A percentile compares a stretch with the other conserved stretches of the same genome.
These are phyloP conservation scores for Stenodera caucasica DNA, from an alignment of 2,888 invertebrate species.

Conservation along the genomic window DNA sequence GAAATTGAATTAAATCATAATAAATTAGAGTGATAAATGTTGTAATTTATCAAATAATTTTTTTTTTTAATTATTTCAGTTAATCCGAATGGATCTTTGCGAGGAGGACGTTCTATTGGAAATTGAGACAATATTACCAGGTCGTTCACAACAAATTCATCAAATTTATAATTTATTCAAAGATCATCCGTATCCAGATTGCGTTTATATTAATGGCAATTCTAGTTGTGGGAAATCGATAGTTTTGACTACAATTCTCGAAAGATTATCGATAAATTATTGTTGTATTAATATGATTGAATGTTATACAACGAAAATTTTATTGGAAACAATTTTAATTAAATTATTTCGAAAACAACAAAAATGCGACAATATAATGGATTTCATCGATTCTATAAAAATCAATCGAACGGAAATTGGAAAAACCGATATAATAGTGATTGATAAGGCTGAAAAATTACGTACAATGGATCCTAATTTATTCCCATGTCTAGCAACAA, in stretches of 20 bases:
- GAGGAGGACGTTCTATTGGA: conserved; percentile 29
- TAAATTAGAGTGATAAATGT: not conserved
- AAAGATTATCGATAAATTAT: conserved; percentile 61
- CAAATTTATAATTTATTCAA: conserved; percentile 50
- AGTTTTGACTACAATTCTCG: conserved; percentile 65
- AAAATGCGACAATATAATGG: conserved; percentile 72
- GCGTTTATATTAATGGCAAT: conserved; percentile 80
- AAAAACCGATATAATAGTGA: conserved; percentile 64
- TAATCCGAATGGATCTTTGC: conserved; percentile 27
- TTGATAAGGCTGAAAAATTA: conserved; percentile 82
- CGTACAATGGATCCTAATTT: conserved; percentile 74
- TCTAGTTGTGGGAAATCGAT: conserved; percentile 83
- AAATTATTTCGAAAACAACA: conserved; percentile 56
- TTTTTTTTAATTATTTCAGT: conserved; percentile 16
- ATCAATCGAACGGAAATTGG: conserved; percentile 31
- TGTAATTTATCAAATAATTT: not conserved
- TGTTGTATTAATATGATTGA: conserved; percentile 79
- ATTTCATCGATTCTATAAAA: conserved; percentile 59
- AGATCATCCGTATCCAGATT: conserved; percentile 67
- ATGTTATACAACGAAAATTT: conserved; percentile 73
- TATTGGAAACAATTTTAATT: conserved; percentile 75
- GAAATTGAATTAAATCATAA: not conserved
- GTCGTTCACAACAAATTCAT: conserved; percentile 49
- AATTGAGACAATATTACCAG: conserved; percentile 42
- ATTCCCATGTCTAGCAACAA: conserved; percentile 69